Conservation (phyloP, 2,888 invertebrate species). For the Heteromurus nitidus region DNA sequence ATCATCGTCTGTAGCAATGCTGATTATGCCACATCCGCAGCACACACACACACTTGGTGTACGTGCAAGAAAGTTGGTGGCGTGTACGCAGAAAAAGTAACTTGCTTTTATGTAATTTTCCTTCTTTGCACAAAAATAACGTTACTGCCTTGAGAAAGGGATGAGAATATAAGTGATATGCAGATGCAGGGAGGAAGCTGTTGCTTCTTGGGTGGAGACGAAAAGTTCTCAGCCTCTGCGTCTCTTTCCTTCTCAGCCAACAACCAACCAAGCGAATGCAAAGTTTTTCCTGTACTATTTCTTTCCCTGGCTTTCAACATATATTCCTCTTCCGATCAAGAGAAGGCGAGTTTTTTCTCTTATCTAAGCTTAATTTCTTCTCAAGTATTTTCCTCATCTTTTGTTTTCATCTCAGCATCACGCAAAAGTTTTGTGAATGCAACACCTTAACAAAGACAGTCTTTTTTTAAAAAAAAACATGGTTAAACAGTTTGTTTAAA, state of each 20-base stretch:
- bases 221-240: neutral
- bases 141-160: no score
- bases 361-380: neutral
- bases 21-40: conserved; percentile 27
- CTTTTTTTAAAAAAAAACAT: no score
- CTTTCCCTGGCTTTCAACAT: neutral
- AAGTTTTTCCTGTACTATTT: neutral
- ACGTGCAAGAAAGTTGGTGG: no score
- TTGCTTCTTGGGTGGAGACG: conserved; percentile 3
- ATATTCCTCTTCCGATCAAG: conserved; percentile 14
- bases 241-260: neutral
- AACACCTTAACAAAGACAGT: no score
- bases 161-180: no score
- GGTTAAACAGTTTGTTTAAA: no score
- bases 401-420: conserved; percentile 1
- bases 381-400: neutral
- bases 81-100: no score
- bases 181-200: neutral
- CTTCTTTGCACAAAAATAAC: no score
- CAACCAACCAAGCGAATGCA: conserved; percentile 1
- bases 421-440: neutral
- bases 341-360: neutral
- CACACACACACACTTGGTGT: no score
- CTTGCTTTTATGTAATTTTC: no score
- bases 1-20: neutral